phyloP scores from a whole-genome alignment of 2,113 vertebrate genomes.

The Fregetta grallaria region DNA sequence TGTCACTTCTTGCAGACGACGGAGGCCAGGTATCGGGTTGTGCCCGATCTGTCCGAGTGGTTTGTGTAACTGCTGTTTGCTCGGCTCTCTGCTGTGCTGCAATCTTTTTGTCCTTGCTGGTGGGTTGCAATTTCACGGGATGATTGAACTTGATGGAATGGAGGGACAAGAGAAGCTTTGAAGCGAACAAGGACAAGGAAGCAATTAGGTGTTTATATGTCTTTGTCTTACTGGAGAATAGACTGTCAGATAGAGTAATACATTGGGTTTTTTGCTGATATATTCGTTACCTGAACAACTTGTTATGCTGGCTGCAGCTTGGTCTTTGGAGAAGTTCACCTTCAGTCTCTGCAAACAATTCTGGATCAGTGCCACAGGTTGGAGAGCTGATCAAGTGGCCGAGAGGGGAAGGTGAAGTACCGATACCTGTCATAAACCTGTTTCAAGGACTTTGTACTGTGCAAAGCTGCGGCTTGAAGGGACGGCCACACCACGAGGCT shows the following conservation, averaged over 20 bases:
- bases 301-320: not conserved
- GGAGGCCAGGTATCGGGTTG: not conserved
- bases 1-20: conserved; percentile 17
- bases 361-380: not conserved
- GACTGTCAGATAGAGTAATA: not conserved
- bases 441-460: not conserved
- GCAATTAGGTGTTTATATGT: not conserved
- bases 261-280: not conserved
- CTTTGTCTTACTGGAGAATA: not conserved
- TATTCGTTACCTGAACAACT: not conserved
- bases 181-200: not conserved
- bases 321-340: not conserved
- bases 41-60: not conserved
- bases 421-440: not conserved
- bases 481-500: fast-evolving
- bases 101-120: not conserved
- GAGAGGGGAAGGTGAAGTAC: not conserved
- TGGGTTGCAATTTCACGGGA: fast-evolving
- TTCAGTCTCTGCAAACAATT: not conserved
- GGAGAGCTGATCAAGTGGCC: not conserved
- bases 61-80: not conserved
- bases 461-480: not conserved
- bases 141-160: not conserved
- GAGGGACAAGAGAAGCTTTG: not conserved
- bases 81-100: not conserved